Conservation (phyloP, 1,140 invertebrate species). For the Drosophila arawakana region DNA sequence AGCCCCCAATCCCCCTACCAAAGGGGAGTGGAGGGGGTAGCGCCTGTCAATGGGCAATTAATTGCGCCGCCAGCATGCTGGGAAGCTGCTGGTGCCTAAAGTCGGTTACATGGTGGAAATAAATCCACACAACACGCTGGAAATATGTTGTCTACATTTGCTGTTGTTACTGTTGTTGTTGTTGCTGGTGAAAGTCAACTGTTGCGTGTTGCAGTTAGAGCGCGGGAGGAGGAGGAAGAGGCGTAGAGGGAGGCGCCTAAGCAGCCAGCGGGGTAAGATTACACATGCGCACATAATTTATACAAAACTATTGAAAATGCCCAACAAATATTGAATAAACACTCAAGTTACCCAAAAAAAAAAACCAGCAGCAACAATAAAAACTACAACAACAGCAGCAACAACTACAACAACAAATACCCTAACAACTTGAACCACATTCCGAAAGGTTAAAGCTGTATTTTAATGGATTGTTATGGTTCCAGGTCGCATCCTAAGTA, state of each 20-base stretch:
- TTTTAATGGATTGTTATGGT: conserved; percentile 1
- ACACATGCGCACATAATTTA: conserved; percentile 77
- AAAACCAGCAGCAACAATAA: conserved; percentile 1
- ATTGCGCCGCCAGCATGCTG: conserved; percentile 47
- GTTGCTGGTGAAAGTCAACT: conserved; percentile 74
- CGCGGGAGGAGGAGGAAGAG: not conserved
- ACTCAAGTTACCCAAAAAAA: conserved; percentile 5
- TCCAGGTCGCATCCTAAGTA: conserved; percentile 26
- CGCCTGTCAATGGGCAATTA: conserved; percentile 69
- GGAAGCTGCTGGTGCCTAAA: conserved; percentile 49
- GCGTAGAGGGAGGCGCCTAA: not conserved
- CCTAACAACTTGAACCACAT: conserved; percentile 13
- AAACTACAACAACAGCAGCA: conserved; percentile 11
- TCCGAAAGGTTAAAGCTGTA: conserved; percentile 16
- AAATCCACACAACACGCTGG: conserved; percentile 56
- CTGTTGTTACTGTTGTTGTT: conserved; percentile 39
- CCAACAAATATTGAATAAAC: conserved; percentile 51
- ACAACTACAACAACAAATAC: conserved; percentile 10
- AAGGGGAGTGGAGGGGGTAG: not conserved
- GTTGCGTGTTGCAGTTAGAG: conserved; percentile 71
- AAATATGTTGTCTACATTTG: conserved; percentile 17
- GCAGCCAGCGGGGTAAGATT: conserved; percentile 12
- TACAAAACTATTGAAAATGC: conserved; percentile 69
- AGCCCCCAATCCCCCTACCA: not conserved
- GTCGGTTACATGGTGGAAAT: conserved; percentile 55